These are phyloP conservation scores for Salmo trutta DNA, from an alignment of 2,797 vertebrate genomes.

Conservation along the genomic window DNA sequence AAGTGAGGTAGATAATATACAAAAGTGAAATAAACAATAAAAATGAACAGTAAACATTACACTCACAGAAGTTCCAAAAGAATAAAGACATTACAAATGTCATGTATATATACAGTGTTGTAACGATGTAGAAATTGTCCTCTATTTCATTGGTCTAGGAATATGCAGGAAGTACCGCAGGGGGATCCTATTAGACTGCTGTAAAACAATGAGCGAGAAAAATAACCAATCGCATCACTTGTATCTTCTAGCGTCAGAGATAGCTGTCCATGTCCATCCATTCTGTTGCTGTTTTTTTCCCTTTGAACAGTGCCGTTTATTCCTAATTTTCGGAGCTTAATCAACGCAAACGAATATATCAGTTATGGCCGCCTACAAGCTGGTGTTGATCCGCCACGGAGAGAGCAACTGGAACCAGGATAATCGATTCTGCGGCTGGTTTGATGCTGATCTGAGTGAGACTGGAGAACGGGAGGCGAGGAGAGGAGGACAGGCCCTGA, in stretches of 20 bases:
- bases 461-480: conserved; percentile 87
- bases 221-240: not conserved
- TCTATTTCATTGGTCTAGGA: not conserved
- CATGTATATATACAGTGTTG: too few relatives aligned
- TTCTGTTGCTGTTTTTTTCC: not conserved
- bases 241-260: not conserved
- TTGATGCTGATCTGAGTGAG: conserved; percentile 90
- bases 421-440: conserved; percentile 97
- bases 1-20: too few relatives aligned
- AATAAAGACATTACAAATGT: too few relatives aligned
- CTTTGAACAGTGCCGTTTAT: not conserved
- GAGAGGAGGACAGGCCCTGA: conserved; percentile 87
- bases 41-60: too few relatives aligned
- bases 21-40: too few relatives aligned
- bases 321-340: not conserved
- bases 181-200: not conserved
- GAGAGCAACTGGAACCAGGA: conserved; percentile 97
- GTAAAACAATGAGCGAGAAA: not conserved
- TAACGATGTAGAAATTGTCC: not conserved
- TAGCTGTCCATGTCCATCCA: not conserved
- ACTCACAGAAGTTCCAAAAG: too few relatives aligned
- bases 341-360: not conserved
- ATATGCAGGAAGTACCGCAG: not conserved
- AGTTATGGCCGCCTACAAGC: conserved; percentile 85
- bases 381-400: conserved; percentile 92